A percentile compares a stretch with the other conserved stretches of the same genome.
These are phyloP conservation scores for Euplagia quadripunctaria DNA, from an alignment of 2,888 invertebrate genomes.

Conservation along the genomic window DNA sequence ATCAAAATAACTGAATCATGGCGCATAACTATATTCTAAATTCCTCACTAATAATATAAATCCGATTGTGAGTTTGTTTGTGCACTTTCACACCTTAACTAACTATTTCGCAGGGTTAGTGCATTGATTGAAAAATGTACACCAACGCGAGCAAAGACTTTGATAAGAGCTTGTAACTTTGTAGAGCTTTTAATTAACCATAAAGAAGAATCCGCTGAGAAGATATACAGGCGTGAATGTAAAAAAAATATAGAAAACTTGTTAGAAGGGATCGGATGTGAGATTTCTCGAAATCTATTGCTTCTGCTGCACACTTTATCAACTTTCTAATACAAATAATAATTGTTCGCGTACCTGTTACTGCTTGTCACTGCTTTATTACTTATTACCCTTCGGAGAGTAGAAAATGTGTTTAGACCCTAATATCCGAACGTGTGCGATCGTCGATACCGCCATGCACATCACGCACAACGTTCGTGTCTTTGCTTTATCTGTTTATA, in stretches of 20 bases:
- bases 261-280: background rate
- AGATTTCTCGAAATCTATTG: background rate
- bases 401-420: conserved; percentile 12
- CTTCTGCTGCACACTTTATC: background rate
- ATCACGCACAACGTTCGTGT: conserved; percentile 67
- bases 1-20: background rate
- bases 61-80: background rate
- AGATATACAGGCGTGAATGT: too few species aligned
- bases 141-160: too few species aligned
- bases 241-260: background rate
- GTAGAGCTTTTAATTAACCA: background rate
- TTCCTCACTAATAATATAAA: too few species aligned
- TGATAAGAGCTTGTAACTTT: too few species aligned
- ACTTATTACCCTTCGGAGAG: conserved; percentile 4
- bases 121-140: too few species aligned
- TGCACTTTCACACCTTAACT: background rate
- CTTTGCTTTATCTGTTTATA: conserved; percentile 58
- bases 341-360: conserved; percentile 9
- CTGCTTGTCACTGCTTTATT: conserved; percentile 1
- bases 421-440: conserved; percentile 31
- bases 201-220: too few species aligned
- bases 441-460: conserved; percentile 39
- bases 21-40: too few species aligned
- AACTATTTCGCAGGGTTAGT: too few species aligned
- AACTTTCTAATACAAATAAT: background rate